Evolutionary conservation across 2,113 vertebrate species (phyloP).

Genomic region (Perca schrenkii): DNA sequence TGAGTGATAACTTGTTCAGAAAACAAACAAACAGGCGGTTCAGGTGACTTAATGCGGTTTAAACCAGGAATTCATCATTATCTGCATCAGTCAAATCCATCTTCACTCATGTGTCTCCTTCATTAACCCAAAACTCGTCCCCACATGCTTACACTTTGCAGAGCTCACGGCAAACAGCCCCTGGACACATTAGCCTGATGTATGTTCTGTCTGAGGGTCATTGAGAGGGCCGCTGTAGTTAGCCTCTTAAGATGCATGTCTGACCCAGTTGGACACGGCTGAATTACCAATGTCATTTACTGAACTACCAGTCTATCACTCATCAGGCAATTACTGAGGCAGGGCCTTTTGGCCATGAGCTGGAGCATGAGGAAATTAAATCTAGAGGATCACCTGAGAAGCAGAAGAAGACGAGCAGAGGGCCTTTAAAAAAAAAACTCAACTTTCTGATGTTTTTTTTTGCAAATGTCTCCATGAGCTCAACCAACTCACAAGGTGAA

Average conservation of each 20-base stretch:
- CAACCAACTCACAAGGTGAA: neutral
- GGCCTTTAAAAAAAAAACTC: neutral
- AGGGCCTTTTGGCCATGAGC: conserved; percentile 48
- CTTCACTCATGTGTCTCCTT: neutral
- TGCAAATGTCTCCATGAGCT: neutral
- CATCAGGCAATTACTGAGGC: conserved; percentile 86
- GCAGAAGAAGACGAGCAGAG: conserved; percentile 2
- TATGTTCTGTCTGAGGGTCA: conserved; percentile 84
- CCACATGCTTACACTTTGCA: conserved; percentile 4
- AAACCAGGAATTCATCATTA: neutral
- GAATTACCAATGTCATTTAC: conserved; percentile 75
- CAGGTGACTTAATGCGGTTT: neutral
- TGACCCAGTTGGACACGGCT: conserved; percentile 57
- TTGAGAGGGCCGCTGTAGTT: conserved; percentile 81
- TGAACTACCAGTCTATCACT: conserved; percentile 87
- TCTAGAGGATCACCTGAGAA: conserved; percentile 31
- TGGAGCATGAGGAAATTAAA: conserved; percentile 48
- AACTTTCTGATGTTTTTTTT: conserved; percentile 22
- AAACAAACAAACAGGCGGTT: neutral
- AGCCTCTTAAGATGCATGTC: conserved; percentile 82
- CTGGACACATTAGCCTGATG: conserved; percentile 64
- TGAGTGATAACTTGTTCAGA: neutral
- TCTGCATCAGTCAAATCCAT: conserved; percentile 16
- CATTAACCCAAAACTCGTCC: neutral
- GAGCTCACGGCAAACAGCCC: conserved; percentile 20